Base-by-base conservation (phyloP, 2,888 invertebrate species). In the Ophioninae sp. region DNA sequence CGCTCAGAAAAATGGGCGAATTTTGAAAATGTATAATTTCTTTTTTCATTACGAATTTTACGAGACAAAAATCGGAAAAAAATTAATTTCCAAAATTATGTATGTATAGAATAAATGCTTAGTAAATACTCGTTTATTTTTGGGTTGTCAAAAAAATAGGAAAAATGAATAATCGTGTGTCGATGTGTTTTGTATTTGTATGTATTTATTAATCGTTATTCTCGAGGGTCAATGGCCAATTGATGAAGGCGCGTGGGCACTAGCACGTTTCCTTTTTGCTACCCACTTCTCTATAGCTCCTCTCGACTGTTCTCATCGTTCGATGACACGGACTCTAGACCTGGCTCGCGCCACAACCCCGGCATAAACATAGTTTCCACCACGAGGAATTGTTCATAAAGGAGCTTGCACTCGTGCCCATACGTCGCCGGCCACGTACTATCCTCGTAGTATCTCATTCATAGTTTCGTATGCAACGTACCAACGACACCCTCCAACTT, bases 291-390 rank as follows among this genome's bases (percentile, higher is more conserved):
- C 79, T 71, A 59, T 79, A 69, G 73, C 69, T 41, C 65, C 71
- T 76, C 75, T 75, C 44, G 65, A 74, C 74, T 84, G 78, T 84
- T 84, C 83, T 75, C 78, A 75, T 81, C 78, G 81, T 84, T 79
- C 81, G 83, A 84, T 81, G 83, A 75, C 83, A 84, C 83, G 63
- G 79, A 76, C 79, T 73, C 65, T 8, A 39, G n/a, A n/a, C n/a
- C 74, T 69, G 71, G 59, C 78, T 77, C 51, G 67, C 69, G 68
- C 63, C 65, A 68, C 80, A 77, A 80, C 69, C 7, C 68, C 20
- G 68, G 51, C 63, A 71, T 51, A 82, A 51, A 41, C 44, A 73
- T 51, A 77, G 68, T 78, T 78, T 72, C 72, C 59, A 67, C 72
- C 44, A 79, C 67, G 65, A 79, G 65, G 69, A n/a, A 78, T 69